Conservation (phyloP, 2,888 invertebrate species). For the Dorcus parallelipipedus region DNA sequence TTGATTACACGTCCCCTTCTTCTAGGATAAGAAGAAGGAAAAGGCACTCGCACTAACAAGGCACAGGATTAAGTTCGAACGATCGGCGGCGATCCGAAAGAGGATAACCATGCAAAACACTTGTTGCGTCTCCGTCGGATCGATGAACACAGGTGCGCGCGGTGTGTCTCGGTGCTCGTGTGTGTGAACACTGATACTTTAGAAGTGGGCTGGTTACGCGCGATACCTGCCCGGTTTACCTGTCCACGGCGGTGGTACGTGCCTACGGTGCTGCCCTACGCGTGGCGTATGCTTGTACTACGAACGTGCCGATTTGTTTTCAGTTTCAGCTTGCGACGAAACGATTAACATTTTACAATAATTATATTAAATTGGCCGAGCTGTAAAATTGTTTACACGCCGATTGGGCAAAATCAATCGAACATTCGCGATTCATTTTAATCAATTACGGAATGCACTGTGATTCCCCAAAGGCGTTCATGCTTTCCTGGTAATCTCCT, state of each 20-base stretch:
- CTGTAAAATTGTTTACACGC: no score
- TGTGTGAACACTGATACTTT: slow-evolving; percentile 38
- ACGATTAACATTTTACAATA: background rate
- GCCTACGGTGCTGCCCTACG: slow-evolving; percentile 26
- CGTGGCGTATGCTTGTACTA: slow-evolving; percentile 32
- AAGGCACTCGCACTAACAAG: no score
- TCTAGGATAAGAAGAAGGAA: no score
- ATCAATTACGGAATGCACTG: no score
- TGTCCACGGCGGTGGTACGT: slow-evolving; percentile 28
- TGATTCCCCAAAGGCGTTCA: no score
- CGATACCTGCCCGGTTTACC: slow-evolving; percentile 38
- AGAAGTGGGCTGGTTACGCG: slow-evolving; percentile 38
- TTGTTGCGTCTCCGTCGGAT: slow-evolving; percentile 22
- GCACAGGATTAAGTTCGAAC: background rate
- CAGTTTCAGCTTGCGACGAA: slow-evolving; percentile 5
- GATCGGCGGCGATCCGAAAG: background rate
- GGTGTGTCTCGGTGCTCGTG: slow-evolving; percentile 31
- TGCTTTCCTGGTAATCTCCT: no score
- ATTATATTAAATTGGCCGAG: background rate
- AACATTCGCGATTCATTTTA: no score
- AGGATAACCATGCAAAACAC: slow-evolving; percentile 9
- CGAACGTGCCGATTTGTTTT: slow-evolving; percentile 10
- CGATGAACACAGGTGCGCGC: slow-evolving; percentile 29
- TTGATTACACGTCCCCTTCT: no score
- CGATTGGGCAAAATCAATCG: no score